Percentiles rank a stretch among this genome's conserved stretches.
Conservation (phyloP, 2,888 invertebrate genomes). For the Dinocampus coccinellae region DNA sequence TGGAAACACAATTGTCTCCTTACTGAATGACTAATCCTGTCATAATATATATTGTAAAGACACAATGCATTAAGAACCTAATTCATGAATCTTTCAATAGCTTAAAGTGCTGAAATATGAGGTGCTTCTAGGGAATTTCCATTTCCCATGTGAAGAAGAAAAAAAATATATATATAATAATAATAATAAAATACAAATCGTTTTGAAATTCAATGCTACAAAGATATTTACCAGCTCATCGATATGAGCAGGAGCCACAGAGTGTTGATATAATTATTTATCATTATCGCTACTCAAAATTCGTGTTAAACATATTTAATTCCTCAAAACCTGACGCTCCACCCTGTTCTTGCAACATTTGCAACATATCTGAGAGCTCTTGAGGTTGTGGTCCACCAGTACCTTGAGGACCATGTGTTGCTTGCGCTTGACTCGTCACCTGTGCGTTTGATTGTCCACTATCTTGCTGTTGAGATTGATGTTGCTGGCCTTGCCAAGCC, state of each 20-base stretch:
- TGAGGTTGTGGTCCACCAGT: conserved; percentile 78
- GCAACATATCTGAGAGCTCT: conserved; percentile 92
- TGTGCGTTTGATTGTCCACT: conserved; percentile 60
- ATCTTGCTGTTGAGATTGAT: conserved; percentile 64
- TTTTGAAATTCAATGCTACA: conserved; percentile 24
- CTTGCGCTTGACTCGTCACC: conserved; percentile 60
- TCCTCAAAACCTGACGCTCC: conserved; percentile 89
- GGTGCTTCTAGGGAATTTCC: conserved; percentile 39
- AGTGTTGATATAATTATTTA: neutral
- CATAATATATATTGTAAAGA: conserved; percentile 20
- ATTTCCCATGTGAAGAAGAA: conserved; percentile 17
- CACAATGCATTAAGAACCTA: conserved; percentile 34
- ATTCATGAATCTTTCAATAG: conserved; percentile 40
- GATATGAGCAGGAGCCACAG: neutral
- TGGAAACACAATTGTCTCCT: neutral
- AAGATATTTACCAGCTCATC: neutral
- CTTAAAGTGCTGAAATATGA: conserved; percentile 43
- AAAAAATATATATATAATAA: neutral
- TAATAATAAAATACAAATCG: neutral
- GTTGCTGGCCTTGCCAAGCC: conserved; percentile 78
- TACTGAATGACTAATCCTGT: conserved; percentile 25
- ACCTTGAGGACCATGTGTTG: conserved; percentile 66
- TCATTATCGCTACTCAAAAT: conserved; percentile 74
- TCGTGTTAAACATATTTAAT: conserved; percentile 91
- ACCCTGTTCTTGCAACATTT: conserved; percentile 88